Evolutionary conservation across 2,797 vertebrate genomes (phyloP).

Genomic region (Anableps anableps): DNA sequence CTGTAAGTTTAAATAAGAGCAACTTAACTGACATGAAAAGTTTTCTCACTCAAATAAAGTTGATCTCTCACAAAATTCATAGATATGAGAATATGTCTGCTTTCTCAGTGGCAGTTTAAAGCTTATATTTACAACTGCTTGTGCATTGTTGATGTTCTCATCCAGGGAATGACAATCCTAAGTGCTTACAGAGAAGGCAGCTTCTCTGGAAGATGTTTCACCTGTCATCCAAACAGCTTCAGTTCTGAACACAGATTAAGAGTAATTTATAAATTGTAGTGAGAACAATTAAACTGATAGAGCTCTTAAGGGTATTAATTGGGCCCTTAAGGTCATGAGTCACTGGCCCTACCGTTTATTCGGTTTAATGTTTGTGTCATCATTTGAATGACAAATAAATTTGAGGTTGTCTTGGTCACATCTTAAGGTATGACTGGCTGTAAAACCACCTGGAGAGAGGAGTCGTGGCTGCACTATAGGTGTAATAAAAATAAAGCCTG

Average conservation of each 20-base stretch:
- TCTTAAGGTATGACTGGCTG: not conserved
- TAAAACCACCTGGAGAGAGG: not conserved
- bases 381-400: not conserved
- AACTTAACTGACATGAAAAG: not conserved
- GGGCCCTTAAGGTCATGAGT: not conserved
- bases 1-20: constrained; percentile 80
- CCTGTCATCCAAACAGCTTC: not conserved
- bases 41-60: not conserved
- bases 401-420: not conserved
- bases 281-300: too few relatives aligned
- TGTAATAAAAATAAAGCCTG: not conserved
- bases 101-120: not conserved
- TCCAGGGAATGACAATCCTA: not conserved
- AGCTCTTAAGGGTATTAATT: too few relatives aligned
- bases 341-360: not conserved
- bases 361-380: not conserved
- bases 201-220: not conserved
- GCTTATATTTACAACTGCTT: not conserved
- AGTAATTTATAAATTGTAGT: not conserved
- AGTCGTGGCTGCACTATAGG: not conserved
- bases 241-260: not conserved
- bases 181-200: not conserved
- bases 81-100: not conserved
- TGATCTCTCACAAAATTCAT: not conserved
- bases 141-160: not conserved